These are phyloP conservation scores for Ctenodactylus gundi DNA, from an alignment of 2,113 vertebrate genomes.

Conservation along the genomic window DNA sequence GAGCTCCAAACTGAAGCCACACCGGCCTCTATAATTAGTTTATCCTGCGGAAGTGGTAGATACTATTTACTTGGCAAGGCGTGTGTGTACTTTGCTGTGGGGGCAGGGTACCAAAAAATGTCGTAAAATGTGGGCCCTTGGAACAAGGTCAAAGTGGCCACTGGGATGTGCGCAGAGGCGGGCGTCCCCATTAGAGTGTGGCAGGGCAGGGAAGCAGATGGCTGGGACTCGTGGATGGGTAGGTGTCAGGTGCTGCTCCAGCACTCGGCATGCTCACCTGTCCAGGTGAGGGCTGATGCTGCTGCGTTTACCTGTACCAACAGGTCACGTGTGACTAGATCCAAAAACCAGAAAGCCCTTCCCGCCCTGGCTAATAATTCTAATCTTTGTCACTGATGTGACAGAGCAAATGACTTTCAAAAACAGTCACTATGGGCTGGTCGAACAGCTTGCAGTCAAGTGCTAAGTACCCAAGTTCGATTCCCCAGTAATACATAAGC, in stretches of 20 bases:
- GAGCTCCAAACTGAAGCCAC: not conserved
- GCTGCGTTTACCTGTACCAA: fast-evolving
- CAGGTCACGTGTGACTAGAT: not conserved
- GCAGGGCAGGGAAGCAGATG: not conserved
- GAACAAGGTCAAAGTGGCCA: not conserved
- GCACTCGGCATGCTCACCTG: not conserved
- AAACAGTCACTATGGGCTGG: fast-evolving
- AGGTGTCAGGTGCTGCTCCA: not conserved
- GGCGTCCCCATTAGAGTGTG: not conserved
- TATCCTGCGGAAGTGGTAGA: not conserved
- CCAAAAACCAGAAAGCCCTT: not conserved
- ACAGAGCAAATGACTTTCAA: too few relatives aligned
- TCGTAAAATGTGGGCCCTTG: not conserved
- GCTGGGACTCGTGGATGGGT: too few relatives aligned
- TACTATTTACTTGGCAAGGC: not conserved
- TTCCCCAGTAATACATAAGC: too few relatives aligned
- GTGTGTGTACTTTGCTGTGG: not conserved
- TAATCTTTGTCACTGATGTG: not conserved
- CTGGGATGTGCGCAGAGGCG: fast-evolving
- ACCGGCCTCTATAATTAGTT: not conserved
- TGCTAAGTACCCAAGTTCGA: too few relatives aligned
- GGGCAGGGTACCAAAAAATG: not conserved
- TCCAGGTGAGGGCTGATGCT: not conserved
- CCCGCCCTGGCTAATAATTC: not conserved
- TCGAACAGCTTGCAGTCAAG: too few relatives aligned